phyloP scores from a whole-genome alignment of 1,140 invertebrate species.

The Aporrectodea caliginosa region DNA sequence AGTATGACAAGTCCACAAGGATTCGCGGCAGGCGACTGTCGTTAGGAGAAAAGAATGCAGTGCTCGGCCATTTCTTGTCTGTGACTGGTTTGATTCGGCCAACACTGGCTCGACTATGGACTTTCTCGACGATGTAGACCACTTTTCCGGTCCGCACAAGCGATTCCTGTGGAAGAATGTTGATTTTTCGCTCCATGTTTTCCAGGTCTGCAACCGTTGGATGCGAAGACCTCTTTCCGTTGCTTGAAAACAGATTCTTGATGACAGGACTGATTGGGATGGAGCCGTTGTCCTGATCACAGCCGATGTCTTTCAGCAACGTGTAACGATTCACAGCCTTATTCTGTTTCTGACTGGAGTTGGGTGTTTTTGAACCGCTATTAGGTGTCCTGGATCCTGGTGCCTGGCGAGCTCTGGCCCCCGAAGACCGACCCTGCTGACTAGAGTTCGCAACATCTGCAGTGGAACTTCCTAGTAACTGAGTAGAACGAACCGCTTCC shows the following conservation, averaged over 20 bases:
- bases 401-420: neutral
- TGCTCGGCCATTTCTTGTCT: slow-evolving; percentile 59
- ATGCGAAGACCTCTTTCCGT: too few relatives aligned
- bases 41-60: slow-evolving; percentile 66
- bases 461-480: neutral
- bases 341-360: neutral
- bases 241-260: slow-evolving; percentile 34
- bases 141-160: slow-evolving; percentile 54
- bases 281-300: too few relatives aligned
- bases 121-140: slow-evolving; percentile 58
- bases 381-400: too few relatives aligned
- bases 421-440: neutral
- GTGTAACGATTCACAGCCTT: neutral
- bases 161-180: slow-evolving; percentile 26
- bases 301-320: neutral
- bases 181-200: neutral
- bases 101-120: slow-evolving; percentile 65
- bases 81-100: slow-evolving; percentile 64
- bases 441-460: neutral
- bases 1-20: slow-evolving; percentile 62
- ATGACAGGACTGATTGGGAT: too few relatives aligned
- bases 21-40: slow-evolving; percentile 71
- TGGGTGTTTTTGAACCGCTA: neutral
- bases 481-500: neutral
- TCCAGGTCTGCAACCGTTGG: neutral